Evolutionary conservation across 2,113 vertebrate species (phyloP).

Genomic region (Hypomesus transpacificus): DNA sequence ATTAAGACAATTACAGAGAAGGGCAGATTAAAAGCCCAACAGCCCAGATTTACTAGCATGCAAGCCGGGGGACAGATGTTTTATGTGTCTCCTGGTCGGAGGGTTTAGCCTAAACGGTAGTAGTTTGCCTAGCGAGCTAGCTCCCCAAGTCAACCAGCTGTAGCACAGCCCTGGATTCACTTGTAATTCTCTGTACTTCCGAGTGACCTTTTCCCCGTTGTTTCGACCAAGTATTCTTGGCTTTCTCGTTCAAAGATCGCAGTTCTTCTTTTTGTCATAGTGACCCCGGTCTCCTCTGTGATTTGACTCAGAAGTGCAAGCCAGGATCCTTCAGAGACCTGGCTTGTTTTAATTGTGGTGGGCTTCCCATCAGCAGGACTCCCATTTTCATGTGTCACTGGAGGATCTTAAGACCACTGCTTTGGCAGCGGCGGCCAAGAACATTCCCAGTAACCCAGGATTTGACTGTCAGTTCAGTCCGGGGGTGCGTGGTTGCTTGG

Average conservation of each 20-base stretch:
- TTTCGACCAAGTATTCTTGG: background rate
- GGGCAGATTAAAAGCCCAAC: conserved; percentile 16
- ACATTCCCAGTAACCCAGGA: conserved; percentile 31
- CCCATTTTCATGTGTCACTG: background rate
- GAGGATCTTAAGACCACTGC: background rate
- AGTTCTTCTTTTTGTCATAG: too few species aligned
- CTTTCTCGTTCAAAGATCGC: background rate
- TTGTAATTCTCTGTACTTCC: background rate
- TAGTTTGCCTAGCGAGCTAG: background rate
- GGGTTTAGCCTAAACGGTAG: background rate
- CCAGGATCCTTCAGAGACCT: background rate
- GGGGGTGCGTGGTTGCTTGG: conserved; percentile 32
- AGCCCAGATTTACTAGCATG: conserved; percentile 15
- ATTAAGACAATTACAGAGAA: conserved; percentile 24
- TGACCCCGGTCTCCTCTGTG: background rate
- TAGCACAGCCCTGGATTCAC: background rate
- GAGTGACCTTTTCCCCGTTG: background rate
- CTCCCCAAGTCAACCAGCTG: background rate
- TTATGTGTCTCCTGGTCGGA: background rate
- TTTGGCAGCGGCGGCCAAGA: conserved; percentile 7
- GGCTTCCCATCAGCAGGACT: background rate
- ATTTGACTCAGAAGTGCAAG: conserved; percentile 10
- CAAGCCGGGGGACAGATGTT: conserved; percentile 21
- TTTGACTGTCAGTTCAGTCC: conserved; percentile 40
- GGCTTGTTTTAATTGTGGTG: conserved; percentile 5